A percentile compares a stretch with the other conserved stretches of the same genome.
Evolutionary conservation across 1,140 invertebrate genomes (phyloP).

Genomic region (Drosophila melanica): DNA sequence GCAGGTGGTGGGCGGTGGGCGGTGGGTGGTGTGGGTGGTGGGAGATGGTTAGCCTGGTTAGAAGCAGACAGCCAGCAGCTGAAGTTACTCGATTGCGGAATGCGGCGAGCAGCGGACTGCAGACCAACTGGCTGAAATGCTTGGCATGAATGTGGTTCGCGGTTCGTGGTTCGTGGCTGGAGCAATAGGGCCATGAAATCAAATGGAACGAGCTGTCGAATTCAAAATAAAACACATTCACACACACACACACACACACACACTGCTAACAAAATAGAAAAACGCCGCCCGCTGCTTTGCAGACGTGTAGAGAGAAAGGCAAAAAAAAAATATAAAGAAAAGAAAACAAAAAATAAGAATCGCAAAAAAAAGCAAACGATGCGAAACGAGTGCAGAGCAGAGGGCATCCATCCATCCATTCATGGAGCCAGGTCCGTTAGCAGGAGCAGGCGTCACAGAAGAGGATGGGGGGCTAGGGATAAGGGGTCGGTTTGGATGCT

Average conservation of each 20-base stretch:
- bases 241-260: slow-evolving; percentile 16
- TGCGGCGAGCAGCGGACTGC: slow-evolving; percentile 15
- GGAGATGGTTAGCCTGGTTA: too few relatives aligned
- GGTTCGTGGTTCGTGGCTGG: slow-evolving; percentile 19
- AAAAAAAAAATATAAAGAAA: too few relatives aligned
- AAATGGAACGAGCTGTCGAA: slow-evolving; percentile 61
- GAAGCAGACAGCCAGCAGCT: slow-evolving; percentile 26
- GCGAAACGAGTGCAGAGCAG: slow-evolving; percentile 44
- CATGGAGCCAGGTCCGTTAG: slow-evolving; percentile 39
- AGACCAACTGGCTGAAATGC: slow-evolving; percentile 27
- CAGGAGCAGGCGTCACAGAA: slow-evolving; percentile 8
- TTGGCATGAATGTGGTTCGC: slow-evolving; percentile 28
- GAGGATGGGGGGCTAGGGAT: neutral
- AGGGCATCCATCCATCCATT: slow-evolving; percentile 41
- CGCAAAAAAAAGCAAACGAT: slow-evolving; percentile 37
- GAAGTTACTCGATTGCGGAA: slow-evolving; percentile 30
- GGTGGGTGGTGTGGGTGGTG: slow-evolving; percentile 8
- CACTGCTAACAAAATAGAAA: neutral
- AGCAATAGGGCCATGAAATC: slow-evolving; percentile 40
- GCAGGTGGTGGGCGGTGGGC: neutral
- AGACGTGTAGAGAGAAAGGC: too few relatives aligned
- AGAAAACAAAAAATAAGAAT: slow-evolving; percentile 29
- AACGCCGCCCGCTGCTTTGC: neutral
- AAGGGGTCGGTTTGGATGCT: slow-evolving; percentile 41
- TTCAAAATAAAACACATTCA: slow-evolving; percentile 35